Base-by-base conservation (phyloP, 2,888 invertebrate genomes). In the Brachyopa scutellaris region DNA sequence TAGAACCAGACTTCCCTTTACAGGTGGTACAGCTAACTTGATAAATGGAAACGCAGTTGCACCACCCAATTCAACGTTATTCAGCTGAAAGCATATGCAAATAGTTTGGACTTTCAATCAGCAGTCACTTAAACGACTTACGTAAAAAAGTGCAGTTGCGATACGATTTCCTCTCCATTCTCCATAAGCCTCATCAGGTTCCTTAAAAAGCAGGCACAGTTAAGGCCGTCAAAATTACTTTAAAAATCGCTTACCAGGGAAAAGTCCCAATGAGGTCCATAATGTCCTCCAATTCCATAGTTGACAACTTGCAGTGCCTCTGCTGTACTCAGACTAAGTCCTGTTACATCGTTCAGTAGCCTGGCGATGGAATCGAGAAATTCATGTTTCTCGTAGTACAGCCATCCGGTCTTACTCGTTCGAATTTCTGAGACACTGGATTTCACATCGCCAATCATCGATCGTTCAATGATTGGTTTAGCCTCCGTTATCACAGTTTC, bases 21-120 rank as follows among this genome's bases (percentile, higher is more conserved):
- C 92, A 0, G 99, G 98, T 93, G 95, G 95, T 64, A 98, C 91
- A 38, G 95, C 93, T 47, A 96, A 92, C 5, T 95, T 95, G 13
- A 98, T 92, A 85, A 94, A 93, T 0, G 98, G 97, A 91, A 99
- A 99, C 11, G 98, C 98, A 0, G 99, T 99, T 2, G 97, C 97
- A 13, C 99, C 99, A 1, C 99, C 99, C 88, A 97, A 96, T 36
- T 86, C 85, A 0, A 87, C 86, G 19, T 85, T 72, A 42, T 84
- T 85, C 3, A 87, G 79, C 86, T 86, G 38, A 21, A 40, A 69
- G n/a, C n/a, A n/a, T n/a, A n/a, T n/a, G n/a, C n/a, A n/a, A n/a
- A n/a, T n/a, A n/a, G n/a, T n/a, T n/a, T n/a, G n/a, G n/a, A n/a
- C n/a, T n/a, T n/a, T n/a, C n/a, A n/a, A n/a, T n/a, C n/a, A n/a